These are phyloP conservation scores for Amphiprion ocellaris DNA, from an alignment of 2,113 vertebrate genomes.

Conservation along the genomic window DNA sequence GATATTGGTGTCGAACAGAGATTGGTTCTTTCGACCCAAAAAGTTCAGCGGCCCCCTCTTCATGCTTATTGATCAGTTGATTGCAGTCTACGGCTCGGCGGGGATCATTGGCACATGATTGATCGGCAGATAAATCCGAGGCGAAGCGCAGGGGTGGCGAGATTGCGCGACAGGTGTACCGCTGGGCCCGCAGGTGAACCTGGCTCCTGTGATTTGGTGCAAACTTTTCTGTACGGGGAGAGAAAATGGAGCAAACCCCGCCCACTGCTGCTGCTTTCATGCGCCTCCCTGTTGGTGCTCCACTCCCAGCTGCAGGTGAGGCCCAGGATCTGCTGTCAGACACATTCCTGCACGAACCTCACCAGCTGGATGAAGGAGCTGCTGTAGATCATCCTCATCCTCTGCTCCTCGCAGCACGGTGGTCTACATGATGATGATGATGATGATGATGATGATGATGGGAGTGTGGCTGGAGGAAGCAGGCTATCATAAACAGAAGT, in stretches of 20 bases:
- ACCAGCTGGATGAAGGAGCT: neutral
- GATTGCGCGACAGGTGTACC: constrained; percentile 50
- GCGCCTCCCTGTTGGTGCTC: constrained; percentile 44
- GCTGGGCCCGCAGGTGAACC: constrained; percentile 1
- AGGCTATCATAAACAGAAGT: too few relatives aligned
- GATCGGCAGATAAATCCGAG: constrained; percentile 42
- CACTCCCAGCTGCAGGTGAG: constrained; percentile 71
- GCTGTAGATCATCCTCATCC: neutral
- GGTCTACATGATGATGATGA: too few relatives aligned
- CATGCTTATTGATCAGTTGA: constrained; percentile 60
- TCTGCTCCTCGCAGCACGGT: too few relatives aligned
- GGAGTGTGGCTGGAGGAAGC: too few relatives aligned
- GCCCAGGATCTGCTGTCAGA: constrained; percentile 18
- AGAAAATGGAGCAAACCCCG: constrained; percentile 74
- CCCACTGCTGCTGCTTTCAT: constrained; percentile 41
- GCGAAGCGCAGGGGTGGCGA: constrained; percentile 13
- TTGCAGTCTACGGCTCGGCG: neutral
- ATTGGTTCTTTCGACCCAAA: constrained; percentile 77
- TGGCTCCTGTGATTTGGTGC: constrained; percentile 30
- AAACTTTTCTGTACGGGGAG: constrained; percentile 19
- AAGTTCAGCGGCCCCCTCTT: constrained; percentile 77
- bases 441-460: too few relatives aligned
- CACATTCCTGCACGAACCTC: constrained; percentile 61
- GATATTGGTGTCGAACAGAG: constrained; percentile 80
- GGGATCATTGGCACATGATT: constrained; percentile 50